Evolutionary conservation across 2,888 invertebrate genomes (phyloP).

Genomic region (Laspeyria flexula): DNA sequence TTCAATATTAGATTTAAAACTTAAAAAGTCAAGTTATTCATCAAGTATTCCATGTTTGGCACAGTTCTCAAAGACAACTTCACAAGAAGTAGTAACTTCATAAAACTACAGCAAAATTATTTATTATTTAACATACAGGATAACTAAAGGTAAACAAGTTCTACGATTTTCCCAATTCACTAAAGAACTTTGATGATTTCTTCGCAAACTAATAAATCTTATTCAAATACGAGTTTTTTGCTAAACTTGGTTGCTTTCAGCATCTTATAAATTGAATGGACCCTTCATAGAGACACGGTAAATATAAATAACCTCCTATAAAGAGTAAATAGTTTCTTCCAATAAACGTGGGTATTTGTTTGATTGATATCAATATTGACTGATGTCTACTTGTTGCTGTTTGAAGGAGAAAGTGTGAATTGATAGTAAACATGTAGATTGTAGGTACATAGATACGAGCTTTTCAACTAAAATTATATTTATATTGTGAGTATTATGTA

Average conservation of each 20-base stretch:
- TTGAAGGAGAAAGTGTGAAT: neutral
- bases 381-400: neutral
- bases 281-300: neutral
- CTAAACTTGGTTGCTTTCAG: neutral
- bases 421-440: too few relatives aligned
- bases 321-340: slow-evolving; percentile 1
- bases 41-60: too few relatives aligned
- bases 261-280: neutral
- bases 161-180: neutral
- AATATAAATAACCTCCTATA: slow-evolving; percentile 2
- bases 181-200: neutral
- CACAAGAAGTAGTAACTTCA: too few relatives aligned
- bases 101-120: too few relatives aligned
- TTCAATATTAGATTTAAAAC: too few relatives aligned
- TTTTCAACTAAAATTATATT: too few relatives aligned
- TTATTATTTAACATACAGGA: too few relatives aligned
- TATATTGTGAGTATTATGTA: too few relatives aligned
- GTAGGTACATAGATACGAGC: too few relatives aligned
- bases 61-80: too few relatives aligned
- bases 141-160: neutral
- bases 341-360: neutral
- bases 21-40: too few relatives aligned
- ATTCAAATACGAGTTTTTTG: slow-evolving; percentile 2
- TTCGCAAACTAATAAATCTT: slow-evolving; percentile 1
- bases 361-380: slow-evolving; percentile 1